phyloP scores from a whole-genome alignment of 2,113 vertebrate species.

The Potamarius usumacintae region DNA sequence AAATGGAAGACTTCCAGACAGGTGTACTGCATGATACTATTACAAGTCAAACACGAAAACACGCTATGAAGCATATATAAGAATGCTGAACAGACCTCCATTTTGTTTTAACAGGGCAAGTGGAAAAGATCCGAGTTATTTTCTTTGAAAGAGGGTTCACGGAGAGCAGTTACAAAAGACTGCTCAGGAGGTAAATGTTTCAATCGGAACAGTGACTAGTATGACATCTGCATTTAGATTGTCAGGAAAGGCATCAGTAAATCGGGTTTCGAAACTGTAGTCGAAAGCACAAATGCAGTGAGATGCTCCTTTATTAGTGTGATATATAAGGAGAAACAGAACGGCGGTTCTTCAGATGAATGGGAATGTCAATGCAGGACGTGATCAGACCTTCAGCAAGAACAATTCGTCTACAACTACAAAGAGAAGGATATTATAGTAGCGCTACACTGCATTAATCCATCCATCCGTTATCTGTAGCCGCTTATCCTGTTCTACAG shows the following conservation, averaged over 20 bases:
- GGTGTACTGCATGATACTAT: background rate
- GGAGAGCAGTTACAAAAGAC: background rate
- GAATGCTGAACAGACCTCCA: background rate
- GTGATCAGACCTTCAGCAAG: background rate
- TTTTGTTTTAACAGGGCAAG: background rate
- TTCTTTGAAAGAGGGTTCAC: background rate
- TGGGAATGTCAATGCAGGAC: background rate
- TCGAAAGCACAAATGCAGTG: background rate
- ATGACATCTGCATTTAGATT: background rate
- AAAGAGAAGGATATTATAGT: background rate
- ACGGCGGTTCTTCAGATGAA: background rate
- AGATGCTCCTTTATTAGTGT: background rate
- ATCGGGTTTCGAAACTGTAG: background rate
- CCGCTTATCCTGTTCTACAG: no score
- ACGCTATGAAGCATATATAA: background rate
- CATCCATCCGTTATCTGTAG: no score
- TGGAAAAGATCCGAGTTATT: background rate
- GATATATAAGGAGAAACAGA: background rate
- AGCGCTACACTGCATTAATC: background rate
- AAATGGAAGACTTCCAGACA: background rate
- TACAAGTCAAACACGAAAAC: background rate
- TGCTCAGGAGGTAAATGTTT: background rate
- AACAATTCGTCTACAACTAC: background rate
- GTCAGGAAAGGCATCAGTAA: background rate
- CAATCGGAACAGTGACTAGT: background rate